Evolutionary conservation across 2,113 vertebrate genomes (phyloP).

Genomic region (Crotophaga sulcirostris): DNA sequence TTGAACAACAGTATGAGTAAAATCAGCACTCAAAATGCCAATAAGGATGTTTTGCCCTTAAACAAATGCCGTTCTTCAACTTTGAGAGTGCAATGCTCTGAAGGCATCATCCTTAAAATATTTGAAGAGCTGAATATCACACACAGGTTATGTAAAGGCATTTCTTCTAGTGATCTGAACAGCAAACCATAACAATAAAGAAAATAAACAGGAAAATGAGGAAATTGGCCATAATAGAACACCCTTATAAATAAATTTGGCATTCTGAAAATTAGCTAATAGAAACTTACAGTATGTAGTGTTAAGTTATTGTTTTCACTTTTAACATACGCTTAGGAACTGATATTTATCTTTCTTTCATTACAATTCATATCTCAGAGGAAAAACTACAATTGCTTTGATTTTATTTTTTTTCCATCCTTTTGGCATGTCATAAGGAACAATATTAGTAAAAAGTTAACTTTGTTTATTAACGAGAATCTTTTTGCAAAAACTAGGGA

Average conservation of each 20-base stretch:
- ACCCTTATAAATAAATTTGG: constrained; percentile 55
- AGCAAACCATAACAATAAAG: neutral
- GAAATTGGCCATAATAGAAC: neutral
- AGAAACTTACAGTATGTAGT: neutral
- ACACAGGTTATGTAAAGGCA: neutral
- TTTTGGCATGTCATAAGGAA: constrained; percentile 8
- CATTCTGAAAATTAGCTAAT: constrained; percentile 61
- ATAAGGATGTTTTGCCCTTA: neutral
- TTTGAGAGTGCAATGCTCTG: neutral
- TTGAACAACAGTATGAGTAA: neutral
- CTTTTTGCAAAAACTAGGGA: constrained; percentile 43
- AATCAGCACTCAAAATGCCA: neutral
- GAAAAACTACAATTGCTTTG: constrained; percentile 50
- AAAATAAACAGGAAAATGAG: constrained; percentile 31
- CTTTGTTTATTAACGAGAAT: constrained; percentile 69
- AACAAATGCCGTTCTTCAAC: neutral
- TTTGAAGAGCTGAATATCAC: constrained; percentile 6
- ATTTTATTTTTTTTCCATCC: constrained; percentile 45
- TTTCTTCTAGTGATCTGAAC: neutral
- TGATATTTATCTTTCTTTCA: constrained; percentile 66
- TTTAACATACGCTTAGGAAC: constrained; percentile 60
- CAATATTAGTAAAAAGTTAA: constrained; percentile 40
- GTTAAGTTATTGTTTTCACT: constrained; percentile 46
- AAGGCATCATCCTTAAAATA: constrained; percentile 10
- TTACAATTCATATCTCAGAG: constrained; percentile 26